Evolutionary conservation across 2,888 invertebrate genomes (phyloP).

Genomic region (Caenorhabditis auriculariae): DNA sequence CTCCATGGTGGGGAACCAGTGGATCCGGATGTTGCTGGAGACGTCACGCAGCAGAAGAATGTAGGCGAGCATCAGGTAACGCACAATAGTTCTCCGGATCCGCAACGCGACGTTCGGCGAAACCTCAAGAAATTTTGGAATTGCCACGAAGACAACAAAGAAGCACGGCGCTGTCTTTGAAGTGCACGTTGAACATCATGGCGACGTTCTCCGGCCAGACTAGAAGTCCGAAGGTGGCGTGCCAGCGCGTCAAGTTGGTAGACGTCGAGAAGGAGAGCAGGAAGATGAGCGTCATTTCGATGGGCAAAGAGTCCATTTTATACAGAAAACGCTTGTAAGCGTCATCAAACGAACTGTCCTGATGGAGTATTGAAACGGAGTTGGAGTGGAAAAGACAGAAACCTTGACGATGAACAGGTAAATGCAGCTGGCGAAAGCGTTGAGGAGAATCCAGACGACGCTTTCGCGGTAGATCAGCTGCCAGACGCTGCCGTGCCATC

Average conservation of each 20-base stretch:
- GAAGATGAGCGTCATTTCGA: conserved; percentile 20
- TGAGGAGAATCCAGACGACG: conserved; percentile 16
- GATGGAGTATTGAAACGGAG: background rate
- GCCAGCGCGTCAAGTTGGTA: conserved; percentile 26
- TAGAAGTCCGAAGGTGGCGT: conserved; percentile 24
- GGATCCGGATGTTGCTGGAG: conserved; percentile 16
- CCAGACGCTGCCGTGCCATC: conserved; percentile 35
- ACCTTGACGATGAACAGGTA: conserved; percentile 11
- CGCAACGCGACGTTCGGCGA: conserved; percentile 5
- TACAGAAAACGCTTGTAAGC: conserved; percentile 5
- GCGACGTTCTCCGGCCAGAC: conserved; percentile 40
- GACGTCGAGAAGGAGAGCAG: conserved; percentile 25
- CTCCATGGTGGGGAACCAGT: conserved; percentile 26
- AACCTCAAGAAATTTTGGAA: background rate
- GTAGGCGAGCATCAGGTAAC: conserved; percentile 34
- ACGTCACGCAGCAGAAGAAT: conserved; percentile 34
- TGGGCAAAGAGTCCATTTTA: conserved; percentile 2
- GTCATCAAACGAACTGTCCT: conserved; percentile 6
- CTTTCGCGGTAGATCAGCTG: conserved; percentile 28
- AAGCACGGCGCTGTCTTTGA: conserved; percentile 14
- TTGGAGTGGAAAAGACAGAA: background rate
- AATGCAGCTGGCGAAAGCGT: background rate
- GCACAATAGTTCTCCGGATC: conserved; percentile 18
- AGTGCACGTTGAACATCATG: conserved; percentile 19
- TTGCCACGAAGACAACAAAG: background rate